These are phyloP conservation scores for Leuciscus idus DNA, from an alignment of 2,113 vertebrate species.

Conservation along the genomic window DNA sequence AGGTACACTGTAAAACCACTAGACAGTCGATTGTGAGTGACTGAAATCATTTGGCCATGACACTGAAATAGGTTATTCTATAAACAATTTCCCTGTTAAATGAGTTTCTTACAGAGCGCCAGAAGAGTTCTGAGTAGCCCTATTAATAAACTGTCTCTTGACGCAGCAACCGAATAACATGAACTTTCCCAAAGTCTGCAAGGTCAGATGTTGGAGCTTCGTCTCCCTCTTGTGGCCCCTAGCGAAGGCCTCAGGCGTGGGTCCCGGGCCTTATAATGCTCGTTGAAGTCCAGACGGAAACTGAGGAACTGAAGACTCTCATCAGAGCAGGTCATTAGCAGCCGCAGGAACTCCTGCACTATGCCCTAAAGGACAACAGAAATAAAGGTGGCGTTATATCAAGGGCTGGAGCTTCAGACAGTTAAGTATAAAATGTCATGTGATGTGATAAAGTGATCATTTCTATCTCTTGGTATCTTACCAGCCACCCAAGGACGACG, in stretches of 20 bases:
- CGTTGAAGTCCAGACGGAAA: slow-evolving; percentile 96
- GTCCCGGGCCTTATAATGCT: slow-evolving; percentile 91
- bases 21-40: background rate
- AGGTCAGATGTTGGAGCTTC: slow-evolving; percentile 83
- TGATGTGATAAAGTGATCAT: too few species aligned
- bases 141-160: slow-evolving; percentile 17
- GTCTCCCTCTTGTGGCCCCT: slow-evolving; percentile 83
- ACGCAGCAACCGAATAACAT: background rate
- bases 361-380: slow-evolving; percentile 78
- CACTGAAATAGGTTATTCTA: background rate
- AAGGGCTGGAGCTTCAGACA: background rate
- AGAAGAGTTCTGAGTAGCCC: slow-evolving; percentile 28
- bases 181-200: background rate
- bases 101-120: background rate
- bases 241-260: slow-evolving; percentile 86
- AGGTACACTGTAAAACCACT: slow-evolving; percentile 37
- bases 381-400: background rate
- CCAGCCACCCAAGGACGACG: background rate
- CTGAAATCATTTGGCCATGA: slow-evolving; percentile 36
- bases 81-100: slow-evolving; percentile 27
- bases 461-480: background rate
- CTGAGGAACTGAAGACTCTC: slow-evolving; percentile 94
- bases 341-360: slow-evolving; percentile 94
- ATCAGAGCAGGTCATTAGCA: slow-evolving; percentile 87
- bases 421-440: background rate